These are phyloP conservation scores for Brachionus rotundiformis DNA, from an alignment of 1,140 invertebrate species.

Conservation along the genomic window DNA sequence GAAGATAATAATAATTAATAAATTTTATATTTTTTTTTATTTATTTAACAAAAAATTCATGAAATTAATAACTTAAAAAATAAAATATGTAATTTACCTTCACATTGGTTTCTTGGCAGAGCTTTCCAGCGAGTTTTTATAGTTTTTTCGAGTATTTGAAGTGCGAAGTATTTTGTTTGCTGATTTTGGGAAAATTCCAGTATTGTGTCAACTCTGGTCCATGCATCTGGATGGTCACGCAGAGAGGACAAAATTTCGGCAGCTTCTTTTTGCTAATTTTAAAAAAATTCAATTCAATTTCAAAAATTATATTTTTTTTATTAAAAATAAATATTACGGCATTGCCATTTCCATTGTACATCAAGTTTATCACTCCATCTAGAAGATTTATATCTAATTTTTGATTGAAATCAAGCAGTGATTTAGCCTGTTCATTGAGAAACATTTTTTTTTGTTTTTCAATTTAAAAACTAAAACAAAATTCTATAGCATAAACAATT, in stretches of 20 bases:
- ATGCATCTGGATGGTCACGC: constrained; percentile 97
- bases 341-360: constrained; percentile 37
- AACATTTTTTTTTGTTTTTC: constrained; percentile 28
- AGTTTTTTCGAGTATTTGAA: constrained; percentile 98
- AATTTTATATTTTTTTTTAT: not conserved
- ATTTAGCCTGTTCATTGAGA: constrained; percentile 33
- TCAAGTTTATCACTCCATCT: constrained; percentile 41
- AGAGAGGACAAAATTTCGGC: constrained; percentile 60
- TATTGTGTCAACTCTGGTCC: constrained; percentile 98
- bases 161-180: constrained; percentile 98
- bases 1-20: not conserved
- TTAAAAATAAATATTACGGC: not conserved
- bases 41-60: too few relatives aligned
- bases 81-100: constrained; percentile 64
- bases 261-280: constrained; percentile 44
- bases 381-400: constrained; percentile 46
- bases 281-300: too few relatives aligned
- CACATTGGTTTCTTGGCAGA: constrained; percentile 93
- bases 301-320: too few relatives aligned
- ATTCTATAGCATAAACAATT: not conserved
- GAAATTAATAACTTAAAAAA: too few relatives aligned
- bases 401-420: constrained; percentile 45
- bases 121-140: constrained; percentile 99
- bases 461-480: not conserved
- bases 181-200: constrained; percentile 91